phyloP scores from a whole-genome alignment of 2,888 invertebrate genomes.

The Resseliella maxima region DNA sequence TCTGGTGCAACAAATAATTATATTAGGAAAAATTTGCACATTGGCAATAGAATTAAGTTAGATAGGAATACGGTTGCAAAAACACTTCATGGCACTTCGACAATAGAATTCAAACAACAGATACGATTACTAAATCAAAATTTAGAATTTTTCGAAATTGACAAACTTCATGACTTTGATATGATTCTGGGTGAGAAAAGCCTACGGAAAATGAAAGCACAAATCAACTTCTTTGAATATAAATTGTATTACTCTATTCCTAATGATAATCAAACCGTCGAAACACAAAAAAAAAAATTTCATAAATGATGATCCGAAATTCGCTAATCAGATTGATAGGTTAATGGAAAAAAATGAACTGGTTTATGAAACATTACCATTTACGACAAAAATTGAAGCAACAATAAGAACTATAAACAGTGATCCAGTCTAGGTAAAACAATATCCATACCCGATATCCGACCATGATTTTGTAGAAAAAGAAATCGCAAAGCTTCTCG shows the following conservation, averaged over 20 bases:
- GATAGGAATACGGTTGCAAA: not conserved
- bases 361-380: not conserved
- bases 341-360: not conserved
- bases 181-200: conserved; percentile 11
- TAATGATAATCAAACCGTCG: not conserved
- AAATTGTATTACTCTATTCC: not conserved
- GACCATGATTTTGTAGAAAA: too few species aligned
- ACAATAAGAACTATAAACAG: not conserved
- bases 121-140: not conserved
- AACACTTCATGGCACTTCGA: not conserved
- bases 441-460: too few species aligned
- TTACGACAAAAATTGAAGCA: not conserved
- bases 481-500: too few species aligned
- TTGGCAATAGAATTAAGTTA: not conserved
- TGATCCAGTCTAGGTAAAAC: conserved; percentile 31
- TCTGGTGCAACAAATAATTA: not conserved
- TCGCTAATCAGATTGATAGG: not conserved
- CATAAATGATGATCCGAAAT: not conserved
- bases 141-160: not conserved
- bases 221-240: not conserved
- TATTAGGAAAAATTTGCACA: not conserved
- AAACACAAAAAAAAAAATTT: not conserved
- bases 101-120: not conserved
- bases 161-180: not conserved
- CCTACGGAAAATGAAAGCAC: not conserved